Base-by-base conservation (phyloP, 2,888 invertebrate species). In the Drosophila ezoana region DNA sequence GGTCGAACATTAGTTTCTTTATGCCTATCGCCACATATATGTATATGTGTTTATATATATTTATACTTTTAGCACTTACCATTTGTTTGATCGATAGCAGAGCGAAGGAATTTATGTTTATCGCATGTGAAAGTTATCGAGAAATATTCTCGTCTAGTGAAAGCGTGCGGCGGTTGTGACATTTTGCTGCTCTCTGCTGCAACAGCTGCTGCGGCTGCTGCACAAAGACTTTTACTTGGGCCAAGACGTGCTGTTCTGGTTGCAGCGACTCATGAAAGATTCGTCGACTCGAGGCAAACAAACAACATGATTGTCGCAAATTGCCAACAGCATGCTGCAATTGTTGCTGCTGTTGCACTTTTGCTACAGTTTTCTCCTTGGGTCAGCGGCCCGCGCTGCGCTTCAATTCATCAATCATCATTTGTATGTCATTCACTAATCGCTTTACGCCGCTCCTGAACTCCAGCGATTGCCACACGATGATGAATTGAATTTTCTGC, bases 371-470 rank as follows among this genome's bases (percentile, higher is more conserved):
- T 82, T 86, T 83, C 83, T 83, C 84, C 63, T 49, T 81, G 81
- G 86, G 81, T 82, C 81, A 86, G 64, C 81, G 61, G 58, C 66
- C 73, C 48, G 64, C 53, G 56, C 47, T 69, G 52, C 28, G 41
- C 71, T 68, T 77, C 79, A 81, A 81, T 86, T 80, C 87, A 83
- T 83, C 84, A 87, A 83, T 83, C 83, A 83, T 84, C 68, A 84
- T 87, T 83, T 83, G 71, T 83, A 49, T 84, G 83, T 81, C 83
- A 83, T 79, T 75, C 75, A 81, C 75, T 83, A 83, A 83, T 87
- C 83, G 83, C 66, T 75, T 77, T 67, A 63, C 54, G 77, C 66
- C 79, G 77, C 79, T 81, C 77, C 84, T 69, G 79, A 87, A 66
- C 70, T 76, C 62, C 59, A 63, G 18, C 61, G 68, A 83, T 86